phyloP scores from a whole-genome alignment of 23 tunicate genomes.

The Aplidium turbinatum region DNA sequence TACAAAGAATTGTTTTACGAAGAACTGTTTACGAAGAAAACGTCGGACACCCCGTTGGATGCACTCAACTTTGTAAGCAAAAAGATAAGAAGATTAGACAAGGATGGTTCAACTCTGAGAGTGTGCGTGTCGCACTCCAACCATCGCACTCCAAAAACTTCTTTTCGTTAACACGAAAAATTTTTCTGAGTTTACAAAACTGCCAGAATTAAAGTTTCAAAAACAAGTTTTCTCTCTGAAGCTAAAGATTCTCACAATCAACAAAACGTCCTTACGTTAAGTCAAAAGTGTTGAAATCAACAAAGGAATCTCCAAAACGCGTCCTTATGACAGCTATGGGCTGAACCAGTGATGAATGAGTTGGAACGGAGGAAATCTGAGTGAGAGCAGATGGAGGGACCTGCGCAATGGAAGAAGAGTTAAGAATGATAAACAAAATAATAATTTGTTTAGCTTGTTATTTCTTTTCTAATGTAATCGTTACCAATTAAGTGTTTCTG shows the following conservation, averaged over 20 bases:
- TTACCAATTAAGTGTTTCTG: no score
- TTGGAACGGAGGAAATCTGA: not conserved
- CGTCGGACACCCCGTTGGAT: no score
- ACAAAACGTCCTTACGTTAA: not conserved
- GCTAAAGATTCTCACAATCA: not conserved
- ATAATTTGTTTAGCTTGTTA: no score
- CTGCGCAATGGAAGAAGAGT: not conserved
- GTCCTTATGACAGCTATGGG: not conserved
- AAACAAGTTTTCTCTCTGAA: not conserved
- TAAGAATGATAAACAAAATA: no score
- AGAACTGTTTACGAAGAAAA: no score
- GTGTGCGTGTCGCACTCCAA: no score
- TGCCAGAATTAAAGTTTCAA: not conserved
- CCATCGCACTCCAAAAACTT: no score
- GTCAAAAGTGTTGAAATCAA: constrained; percentile 22
- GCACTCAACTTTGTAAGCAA: no score
- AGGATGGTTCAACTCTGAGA: no score
- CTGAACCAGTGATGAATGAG: not conserved
- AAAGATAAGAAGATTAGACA: no score
- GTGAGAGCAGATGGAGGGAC: not conserved
- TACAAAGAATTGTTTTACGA: no score
- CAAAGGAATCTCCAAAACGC: constrained; percentile 4
- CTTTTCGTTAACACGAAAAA: not conserved
- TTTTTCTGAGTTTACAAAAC: not conserved
- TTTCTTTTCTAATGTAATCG: no score